Base-by-base conservation (phyloP, 2,797 vertebrate species). In the Columba guinea region DNA sequence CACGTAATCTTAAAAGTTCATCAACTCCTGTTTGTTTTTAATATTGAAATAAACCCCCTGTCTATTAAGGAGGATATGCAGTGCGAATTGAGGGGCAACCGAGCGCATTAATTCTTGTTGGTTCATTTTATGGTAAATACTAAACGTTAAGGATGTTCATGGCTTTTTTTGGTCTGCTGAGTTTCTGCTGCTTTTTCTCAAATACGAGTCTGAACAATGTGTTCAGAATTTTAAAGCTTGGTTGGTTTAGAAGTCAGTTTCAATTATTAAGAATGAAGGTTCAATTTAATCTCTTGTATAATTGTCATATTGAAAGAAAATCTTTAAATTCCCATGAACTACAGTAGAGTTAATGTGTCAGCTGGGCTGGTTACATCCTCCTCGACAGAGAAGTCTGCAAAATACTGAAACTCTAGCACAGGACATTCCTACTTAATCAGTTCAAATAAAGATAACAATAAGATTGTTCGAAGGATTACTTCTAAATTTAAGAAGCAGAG, bases 21-120 rank as follows among this genome's bases (percentile, higher is more conserved):
- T 69, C 7, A 60, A 20, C 4, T 62, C 62, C 19, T 6, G 6
- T 74, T 60, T 53, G 7, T 10, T 85, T 75, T 84, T 79, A 55
- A 8, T 70, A 37, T 3, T 37, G 48, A 32, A 74, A 59, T 68
- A 34, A 7, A 51, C 7, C 0, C 0, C 3, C 7, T 20, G 17
- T 17, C 56, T 58, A 0, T 62, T 74, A 35, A 30, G 11, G n/a
- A n/a, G 16, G 6, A 13, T 32, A 11, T 65, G 13, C 37, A 55
- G 30, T 48, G 58, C 0, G 2, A 27, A 23, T 26, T 44, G 28
- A 90, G 26, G 39, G 37, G 21, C 32, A 84, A 10, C 16, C 27
- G n/a, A 20, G 20, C 16, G 9, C 10, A 7, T 76, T 63, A 75
- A 22, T 86, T 63, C 23, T 67, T 75, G 6, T 28, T 62, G 15